phyloP scores from a whole-genome alignment of 2,888 invertebrate genomes.

The Biston betularia region DNA sequence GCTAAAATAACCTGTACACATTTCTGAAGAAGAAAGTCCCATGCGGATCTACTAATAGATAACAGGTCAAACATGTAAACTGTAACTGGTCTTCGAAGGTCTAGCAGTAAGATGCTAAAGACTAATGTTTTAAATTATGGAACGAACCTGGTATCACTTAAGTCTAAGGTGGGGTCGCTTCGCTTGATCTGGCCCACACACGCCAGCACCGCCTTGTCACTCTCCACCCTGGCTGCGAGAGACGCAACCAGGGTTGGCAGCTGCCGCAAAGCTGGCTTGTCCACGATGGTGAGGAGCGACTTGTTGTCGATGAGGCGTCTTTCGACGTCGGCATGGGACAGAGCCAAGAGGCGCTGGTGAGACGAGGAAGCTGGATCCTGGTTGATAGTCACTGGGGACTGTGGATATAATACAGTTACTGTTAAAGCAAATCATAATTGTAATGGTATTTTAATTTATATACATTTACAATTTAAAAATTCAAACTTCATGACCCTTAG shows the following conservation, averaged over 20 bases:
- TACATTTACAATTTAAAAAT: no score
- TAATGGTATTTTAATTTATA: no score
- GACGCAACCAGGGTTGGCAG: slow-evolving; percentile 89
- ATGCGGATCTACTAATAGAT: no score
- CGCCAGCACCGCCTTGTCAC: slow-evolving; percentile 95
- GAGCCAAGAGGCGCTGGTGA: slow-evolving; percentile 94
- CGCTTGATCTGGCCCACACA: slow-evolving; percentile 89
- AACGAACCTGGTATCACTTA: slow-evolving; percentile 87
- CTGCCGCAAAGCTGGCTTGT: slow-evolving; percentile 93
- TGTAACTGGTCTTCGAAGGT: no score
- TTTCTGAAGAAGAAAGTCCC: no score
- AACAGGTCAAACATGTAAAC: no score
- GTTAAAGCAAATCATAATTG: no score
- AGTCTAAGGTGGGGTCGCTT: slow-evolving; percentile 86
- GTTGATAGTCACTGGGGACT: slow-evolving; percentile 85
- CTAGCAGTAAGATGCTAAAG: no score
- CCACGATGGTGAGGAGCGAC: slow-evolving; percentile 93
- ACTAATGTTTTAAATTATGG: background rate
- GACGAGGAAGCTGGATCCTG: slow-evolving; percentile 94
- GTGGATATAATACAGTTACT: slow-evolving; percentile 16
- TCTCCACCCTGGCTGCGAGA: slow-evolving; percentile 93
- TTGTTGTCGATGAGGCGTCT: slow-evolving; percentile 96
- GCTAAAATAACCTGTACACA: no score
- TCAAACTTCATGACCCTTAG: no score
- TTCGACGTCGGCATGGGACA: slow-evolving; percentile 94